phyloP scores from a whole-genome alignment of 2,113 vertebrate species.

The Serinus canaria region DNA sequence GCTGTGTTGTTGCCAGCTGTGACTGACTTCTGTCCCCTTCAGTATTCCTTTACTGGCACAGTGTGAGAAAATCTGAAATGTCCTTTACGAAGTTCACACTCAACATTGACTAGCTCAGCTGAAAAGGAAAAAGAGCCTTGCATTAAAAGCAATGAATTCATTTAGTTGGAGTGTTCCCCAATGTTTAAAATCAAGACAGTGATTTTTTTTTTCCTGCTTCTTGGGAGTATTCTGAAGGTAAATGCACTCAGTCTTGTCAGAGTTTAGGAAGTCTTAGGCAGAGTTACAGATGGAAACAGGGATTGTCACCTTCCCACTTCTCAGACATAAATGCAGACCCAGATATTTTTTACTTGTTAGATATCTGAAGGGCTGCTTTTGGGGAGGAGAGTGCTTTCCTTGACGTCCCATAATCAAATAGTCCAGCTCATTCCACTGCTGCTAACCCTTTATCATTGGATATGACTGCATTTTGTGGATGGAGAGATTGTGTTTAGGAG shows the following conservation, averaged over 20 bases:
- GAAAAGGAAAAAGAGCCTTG: not conserved
- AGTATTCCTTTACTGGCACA: not conserved
- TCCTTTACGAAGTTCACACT: not conserved
- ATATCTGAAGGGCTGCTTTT: not conserved
- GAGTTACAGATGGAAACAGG: not conserved
- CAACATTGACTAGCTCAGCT: not conserved
- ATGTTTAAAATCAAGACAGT: not conserved
- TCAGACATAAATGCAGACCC: not conserved
- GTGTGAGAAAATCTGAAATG: not conserved
- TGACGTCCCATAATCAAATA: not conserved
- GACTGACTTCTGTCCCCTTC: conserved; percentile 20
- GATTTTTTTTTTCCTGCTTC: not conserved
- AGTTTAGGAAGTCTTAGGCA: not conserved
- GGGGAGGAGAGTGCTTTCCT: not conserved
- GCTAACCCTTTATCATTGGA: not conserved
- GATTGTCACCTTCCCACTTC: not conserved
- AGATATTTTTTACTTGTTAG: not conserved
- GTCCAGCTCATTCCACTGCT: not conserved
- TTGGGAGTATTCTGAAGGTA: not conserved
- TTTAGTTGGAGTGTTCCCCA: not conserved
- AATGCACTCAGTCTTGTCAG: not conserved
- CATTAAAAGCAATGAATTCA: not conserved
- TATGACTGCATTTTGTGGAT: not conserved
- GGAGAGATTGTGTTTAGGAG: not conserved
- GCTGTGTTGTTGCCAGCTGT: not conserved